phyloP scores from a whole-genome alignment of 2,888 invertebrate species.

The Meandrusa payeni region DNA sequence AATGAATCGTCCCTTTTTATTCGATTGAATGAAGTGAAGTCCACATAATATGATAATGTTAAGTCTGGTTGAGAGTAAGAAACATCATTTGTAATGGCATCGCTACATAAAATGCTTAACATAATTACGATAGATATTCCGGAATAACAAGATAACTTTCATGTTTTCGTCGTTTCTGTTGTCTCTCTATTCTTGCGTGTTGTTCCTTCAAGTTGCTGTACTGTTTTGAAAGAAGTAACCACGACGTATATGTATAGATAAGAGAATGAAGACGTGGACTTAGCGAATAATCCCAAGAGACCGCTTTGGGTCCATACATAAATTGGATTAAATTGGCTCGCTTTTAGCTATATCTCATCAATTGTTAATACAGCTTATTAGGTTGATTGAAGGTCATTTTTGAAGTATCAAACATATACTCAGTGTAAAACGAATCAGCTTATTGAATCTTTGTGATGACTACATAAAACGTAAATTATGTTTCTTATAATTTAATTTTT shows the following conservation, averaged over 20 bases:
- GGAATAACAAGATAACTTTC: slow-evolving; percentile 43
- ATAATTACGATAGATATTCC: slow-evolving; percentile 39
- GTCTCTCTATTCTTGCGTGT: slow-evolving; percentile 44
- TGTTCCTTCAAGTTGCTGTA: slow-evolving; percentile 43
- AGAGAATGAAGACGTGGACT: slow-evolving; percentile 44
- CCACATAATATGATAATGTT: slow-evolving; percentile 4
- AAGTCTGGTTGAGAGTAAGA: neutral
- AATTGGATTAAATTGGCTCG: slow-evolving; percentile 71
- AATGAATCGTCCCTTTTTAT: slow-evolving; percentile 17
- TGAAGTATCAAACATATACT: neutral
- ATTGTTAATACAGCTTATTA: slow-evolving; percentile 58
- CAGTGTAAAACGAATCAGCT: too few relatives aligned
- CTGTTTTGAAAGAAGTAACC: slow-evolving; percentile 46
- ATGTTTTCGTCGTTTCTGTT: slow-evolving; percentile 43
- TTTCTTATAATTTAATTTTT: too few relatives aligned
- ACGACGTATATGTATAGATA: slow-evolving; percentile 40
- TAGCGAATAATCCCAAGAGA: slow-evolving; percentile 51
- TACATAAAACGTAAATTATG: too few relatives aligned
- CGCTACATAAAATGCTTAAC: slow-evolving; percentile 42
- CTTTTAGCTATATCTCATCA: slow-evolving; percentile 60
- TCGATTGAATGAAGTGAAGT: slow-evolving; percentile 1
- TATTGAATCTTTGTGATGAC: too few relatives aligned
- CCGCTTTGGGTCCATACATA: slow-evolving; percentile 55
- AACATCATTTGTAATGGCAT: slow-evolving; percentile 29
- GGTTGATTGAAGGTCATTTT: slow-evolving; percentile 52